A percentile compares a stretch with the other conserved stretches of the same genome.
These are phyloP conservation scores for Cheilosia vernalis DNA, from an alignment of 2,888 invertebrate species.

Conservation along the genomic window DNA sequence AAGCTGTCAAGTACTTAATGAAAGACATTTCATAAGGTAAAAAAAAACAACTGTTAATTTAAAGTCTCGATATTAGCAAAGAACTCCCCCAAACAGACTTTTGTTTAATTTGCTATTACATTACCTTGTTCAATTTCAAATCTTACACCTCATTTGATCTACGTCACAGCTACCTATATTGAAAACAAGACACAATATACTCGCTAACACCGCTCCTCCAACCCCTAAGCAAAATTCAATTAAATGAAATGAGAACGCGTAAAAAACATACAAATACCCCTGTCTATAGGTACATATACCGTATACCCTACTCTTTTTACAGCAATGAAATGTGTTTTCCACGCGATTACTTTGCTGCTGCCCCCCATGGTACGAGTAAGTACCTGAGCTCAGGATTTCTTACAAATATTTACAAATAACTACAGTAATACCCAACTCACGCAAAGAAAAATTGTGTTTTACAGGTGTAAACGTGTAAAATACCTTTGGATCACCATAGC, in stretches of 20 bases:
- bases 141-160: constrained; percentile 25
- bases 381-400: constrained; percentile 30
- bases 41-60: too few relatives aligned
- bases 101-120: not conserved
- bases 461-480: constrained; percentile 68
- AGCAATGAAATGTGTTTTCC: constrained; percentile 65
- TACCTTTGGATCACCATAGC: constrained; percentile 65
- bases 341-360: constrained; percentile 54
- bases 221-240: constrained; percentile 51
- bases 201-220: not conserved
- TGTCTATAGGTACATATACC: not conserved
- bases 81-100: too few relatives aligned
- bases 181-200: not conserved
- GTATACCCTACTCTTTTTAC: constrained; percentile 5
- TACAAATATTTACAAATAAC: constrained; percentile 67
- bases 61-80: too few relatives aligned
- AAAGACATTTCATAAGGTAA: too few relatives aligned
- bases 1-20: too few relatives aligned
- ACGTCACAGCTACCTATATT: not conserved
- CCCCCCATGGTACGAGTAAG: constrained; percentile 22
- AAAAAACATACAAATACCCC: constrained; percentile 39
- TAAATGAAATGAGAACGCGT: constrained; percentile 68
- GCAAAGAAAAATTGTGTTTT: constrained; percentile 45
- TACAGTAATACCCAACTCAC: constrained; percentile 19
- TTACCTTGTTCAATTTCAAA: constrained; percentile 33